Evolutionary conservation across 2,113 vertebrate genomes (phyloP), one percentile per base, ranked within the genome.

Genomic region (Crypturellus undulatus): DNA sequence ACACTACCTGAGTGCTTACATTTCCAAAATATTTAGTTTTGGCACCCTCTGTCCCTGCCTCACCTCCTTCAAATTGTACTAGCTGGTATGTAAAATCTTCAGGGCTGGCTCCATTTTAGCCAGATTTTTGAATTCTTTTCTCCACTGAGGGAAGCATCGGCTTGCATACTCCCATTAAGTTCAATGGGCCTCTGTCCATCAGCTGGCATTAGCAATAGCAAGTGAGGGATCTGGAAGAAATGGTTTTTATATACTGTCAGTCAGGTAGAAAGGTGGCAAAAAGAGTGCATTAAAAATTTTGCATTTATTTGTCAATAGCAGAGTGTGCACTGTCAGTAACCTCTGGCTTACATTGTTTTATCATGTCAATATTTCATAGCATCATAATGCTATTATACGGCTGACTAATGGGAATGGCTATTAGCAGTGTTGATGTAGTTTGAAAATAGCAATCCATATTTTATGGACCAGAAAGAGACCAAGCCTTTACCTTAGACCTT

Each of bases 361-460:
- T 97, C 97, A 93, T 98, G 98, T 99, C 98, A 98, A 98, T 99
- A 99, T 99, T 99, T 99, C 97, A 98, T 98, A 98, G 97, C 93
- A 97, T 97, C 96, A 96, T 98, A 97, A 97, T 98, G 97, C 95
- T 96, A 96, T 97, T 97, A 96, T 98, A 92, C 93, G 93, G 97
- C 92, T 98, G 95, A 98, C 98, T 98, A 98, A 98, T 98, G 98
- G 97, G 98, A 98, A 97, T 96, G 86, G 88, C 97, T 98, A 98
- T 99, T 98, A 98, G 97, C 93, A 95, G 94, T 97, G 90, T 93
- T 97, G 96, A 98, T 98, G 97, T 97, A 97, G 98, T 98, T 98
- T 97, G 97, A 98, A 98, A 98, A 98, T 98, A 97, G 96, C 97
- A 98, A 98, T 98, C 96, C 91, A 97, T 98, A 97, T 97, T 98